Conservation (phyloP, 2,113 vertebrate species). For the Pardalotus punctatus region DNA sequence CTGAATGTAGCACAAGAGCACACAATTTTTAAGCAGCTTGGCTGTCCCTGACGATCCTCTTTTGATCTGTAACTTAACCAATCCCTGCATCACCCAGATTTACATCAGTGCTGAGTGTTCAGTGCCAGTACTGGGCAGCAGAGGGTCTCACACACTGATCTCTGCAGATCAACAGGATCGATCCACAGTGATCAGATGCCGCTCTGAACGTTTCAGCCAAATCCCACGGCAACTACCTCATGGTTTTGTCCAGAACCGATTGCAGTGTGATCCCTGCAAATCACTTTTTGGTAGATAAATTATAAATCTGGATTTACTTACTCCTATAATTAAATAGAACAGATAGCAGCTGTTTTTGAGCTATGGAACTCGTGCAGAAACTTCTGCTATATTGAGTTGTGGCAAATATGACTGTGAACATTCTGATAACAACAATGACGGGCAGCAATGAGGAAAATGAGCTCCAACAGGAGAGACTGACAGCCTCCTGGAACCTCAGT, state of each 20-base stretch:
- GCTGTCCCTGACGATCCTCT: neutral
- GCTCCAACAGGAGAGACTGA: neutral
- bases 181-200: neutral
- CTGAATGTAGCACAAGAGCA: neutral
- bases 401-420: neutral
- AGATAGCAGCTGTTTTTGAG: neutral
- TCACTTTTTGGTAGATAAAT: neutral
- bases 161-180: neutral
- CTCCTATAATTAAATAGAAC: neutral
- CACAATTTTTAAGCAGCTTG: neutral
- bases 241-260: neutral
- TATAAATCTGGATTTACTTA: neutral
- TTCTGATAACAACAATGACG: neutral
- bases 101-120: neutral
- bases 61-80: neutral
- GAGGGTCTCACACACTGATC: neutral
- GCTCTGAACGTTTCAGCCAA: neutral
- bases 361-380: neutral
- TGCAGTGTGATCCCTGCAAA: neutral
- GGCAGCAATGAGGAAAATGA: neutral
- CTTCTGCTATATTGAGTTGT: accelerated
- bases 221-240: neutral
- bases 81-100: neutral
- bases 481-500: neutral
- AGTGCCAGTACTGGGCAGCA: neutral